phyloP scores from a whole-genome alignment of 2,113 vertebrate genomes.

The Osmerus mordax region DNA sequence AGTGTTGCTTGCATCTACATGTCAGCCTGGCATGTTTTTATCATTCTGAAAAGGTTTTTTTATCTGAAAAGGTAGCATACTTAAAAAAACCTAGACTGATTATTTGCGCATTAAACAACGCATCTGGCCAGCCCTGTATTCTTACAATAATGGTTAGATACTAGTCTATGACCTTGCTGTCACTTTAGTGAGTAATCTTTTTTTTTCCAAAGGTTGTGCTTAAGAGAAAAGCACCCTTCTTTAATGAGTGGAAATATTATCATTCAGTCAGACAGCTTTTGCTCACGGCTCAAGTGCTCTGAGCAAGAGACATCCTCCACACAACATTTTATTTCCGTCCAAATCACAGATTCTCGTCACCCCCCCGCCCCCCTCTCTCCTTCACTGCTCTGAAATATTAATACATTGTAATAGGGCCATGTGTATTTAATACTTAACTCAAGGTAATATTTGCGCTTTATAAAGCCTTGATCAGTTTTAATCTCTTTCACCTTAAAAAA shows the following conservation, averaged over 20 bases:
- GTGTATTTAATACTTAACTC: constrained; percentile 61
- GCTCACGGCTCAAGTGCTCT: neutral
- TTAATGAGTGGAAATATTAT: constrained; percentile 29
- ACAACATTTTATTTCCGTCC: constrained; percentile 10
- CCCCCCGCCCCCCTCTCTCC: neutral
- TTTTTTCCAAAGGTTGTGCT: too few relatives aligned
- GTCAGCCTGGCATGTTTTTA: neutral
- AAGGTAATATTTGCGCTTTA: constrained; percentile 54
- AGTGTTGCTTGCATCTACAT: too few relatives aligned
- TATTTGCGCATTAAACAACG: too few relatives aligned
- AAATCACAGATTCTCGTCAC: constrained; percentile 28
- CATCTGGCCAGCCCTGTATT: too few relatives aligned
- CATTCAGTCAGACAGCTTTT: constrained; percentile 34
- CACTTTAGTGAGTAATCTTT: too few relatives aligned
- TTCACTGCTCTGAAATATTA: constrained; percentile 59
- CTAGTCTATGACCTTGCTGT: too few relatives aligned
- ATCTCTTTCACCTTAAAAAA: constrained; percentile 26
- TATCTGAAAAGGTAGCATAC: neutral
- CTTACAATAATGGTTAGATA: too few relatives aligned
- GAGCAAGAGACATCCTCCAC: neutral
- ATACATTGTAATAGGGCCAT: constrained; percentile 55
- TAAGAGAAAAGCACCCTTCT: neutral
- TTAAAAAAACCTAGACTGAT: neutral
- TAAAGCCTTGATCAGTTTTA: constrained; percentile 37
- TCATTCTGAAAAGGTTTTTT: neutral